Percentiles rank a stretch among this genome's conserved stretches.
These are phyloP conservation scores for Caenorhabditis sinica DNA, from an alignment of 2,888 invertebrate species.

Conservation along the genomic window DNA sequence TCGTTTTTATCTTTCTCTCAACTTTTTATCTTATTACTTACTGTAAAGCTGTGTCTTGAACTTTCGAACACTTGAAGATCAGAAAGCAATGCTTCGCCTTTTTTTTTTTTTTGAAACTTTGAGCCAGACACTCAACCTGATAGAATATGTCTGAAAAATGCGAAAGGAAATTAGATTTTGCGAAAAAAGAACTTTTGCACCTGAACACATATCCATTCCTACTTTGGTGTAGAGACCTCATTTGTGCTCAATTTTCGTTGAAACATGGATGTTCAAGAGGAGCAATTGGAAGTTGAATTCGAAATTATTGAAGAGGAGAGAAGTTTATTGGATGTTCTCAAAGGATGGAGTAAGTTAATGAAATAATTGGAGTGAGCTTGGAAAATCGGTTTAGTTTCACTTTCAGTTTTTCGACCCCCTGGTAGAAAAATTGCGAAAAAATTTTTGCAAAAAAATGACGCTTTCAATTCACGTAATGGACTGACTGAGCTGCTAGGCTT, in stretches of 20 bases:
- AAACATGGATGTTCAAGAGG: not conserved
- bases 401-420: not conserved
- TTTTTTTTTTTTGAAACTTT: not conserved
- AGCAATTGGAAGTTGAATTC: not conserved
- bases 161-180: conserved; percentile 34
- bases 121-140: conserved; percentile 13
- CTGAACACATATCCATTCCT: conserved; percentile 32
- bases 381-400: not conserved
- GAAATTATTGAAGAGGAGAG: not conserved
- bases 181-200: conserved; percentile 47
- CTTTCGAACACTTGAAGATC: conserved; percentile 1
- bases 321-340: not conserved
- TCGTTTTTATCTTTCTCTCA: no score
- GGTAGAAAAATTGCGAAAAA: not conserved
- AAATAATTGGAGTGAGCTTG: not conserved
- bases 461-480: not conserved
- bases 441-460: not conserved
- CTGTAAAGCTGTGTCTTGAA: not conserved
- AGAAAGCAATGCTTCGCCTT: not conserved
- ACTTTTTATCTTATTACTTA: no score
- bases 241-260: not conserved
- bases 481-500: not conserved
- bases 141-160: conserved; percentile 32
- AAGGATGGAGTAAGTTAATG: conserved; percentile 15
- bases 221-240: not conserved